Conservation (phyloP, 2,797 vertebrate genomes). For the Alcedo atthis region DNA sequence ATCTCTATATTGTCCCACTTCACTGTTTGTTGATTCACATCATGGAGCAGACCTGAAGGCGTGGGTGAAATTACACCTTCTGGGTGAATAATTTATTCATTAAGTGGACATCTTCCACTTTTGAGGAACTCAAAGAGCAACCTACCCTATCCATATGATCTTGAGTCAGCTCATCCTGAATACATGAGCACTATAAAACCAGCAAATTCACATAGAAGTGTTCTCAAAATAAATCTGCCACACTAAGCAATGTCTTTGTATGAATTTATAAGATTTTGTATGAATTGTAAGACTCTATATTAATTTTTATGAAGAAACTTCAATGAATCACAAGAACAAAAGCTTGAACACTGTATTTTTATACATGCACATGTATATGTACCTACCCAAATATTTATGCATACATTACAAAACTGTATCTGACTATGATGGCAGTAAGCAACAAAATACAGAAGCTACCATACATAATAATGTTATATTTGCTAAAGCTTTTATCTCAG, state of each 20-base stretch:
- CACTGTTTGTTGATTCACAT: neutral
- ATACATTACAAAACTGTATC: neutral
- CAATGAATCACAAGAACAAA: neutral
- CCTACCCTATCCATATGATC: neutral
- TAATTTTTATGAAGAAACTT: neutral
- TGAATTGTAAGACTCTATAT: neutral
- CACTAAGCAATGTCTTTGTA: neutral
- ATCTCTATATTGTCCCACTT: neutral
- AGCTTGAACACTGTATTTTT: neutral
- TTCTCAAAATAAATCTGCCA: constrained; percentile 9
- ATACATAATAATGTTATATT: neutral
- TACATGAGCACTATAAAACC: neutral
- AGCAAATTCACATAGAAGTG: neutral
- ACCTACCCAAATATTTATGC: neutral
- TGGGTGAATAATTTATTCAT: neutral
- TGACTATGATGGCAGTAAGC: neutral
- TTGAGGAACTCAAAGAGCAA: neutral
- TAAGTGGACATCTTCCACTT: neutral
- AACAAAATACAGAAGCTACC: neutral
- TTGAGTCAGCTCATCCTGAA: neutral
- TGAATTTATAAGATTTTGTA: neutral
- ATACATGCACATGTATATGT: neutral
- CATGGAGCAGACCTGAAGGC: neutral
- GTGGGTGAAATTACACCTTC: neutral
- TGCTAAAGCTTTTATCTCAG: neutral